Evolutionary conservation across 2,888 invertebrate genomes (phyloP).

Genomic region (Phorcus lineatus): DNA sequence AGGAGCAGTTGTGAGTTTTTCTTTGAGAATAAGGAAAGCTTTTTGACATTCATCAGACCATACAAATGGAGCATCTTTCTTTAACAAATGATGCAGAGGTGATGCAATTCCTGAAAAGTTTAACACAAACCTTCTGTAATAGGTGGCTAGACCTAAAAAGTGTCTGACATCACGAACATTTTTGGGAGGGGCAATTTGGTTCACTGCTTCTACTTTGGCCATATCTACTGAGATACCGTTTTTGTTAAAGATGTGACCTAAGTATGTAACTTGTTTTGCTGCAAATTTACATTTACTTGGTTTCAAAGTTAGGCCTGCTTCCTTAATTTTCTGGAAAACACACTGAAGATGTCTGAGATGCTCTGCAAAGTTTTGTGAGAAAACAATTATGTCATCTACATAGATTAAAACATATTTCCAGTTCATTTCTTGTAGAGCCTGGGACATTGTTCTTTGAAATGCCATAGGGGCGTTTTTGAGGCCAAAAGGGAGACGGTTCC

Average conservation of each 20-base stretch:
- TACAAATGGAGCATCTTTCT: conserved; percentile 20
- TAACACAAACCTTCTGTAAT: conserved; percentile 71
- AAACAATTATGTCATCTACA: conserved; percentile 31
- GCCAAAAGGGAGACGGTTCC: conserved; percentile 24
- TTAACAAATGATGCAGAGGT: background rate
- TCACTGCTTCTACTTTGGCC: background rate
- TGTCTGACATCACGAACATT: conserved; percentile 4
- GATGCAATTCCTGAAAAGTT: conserved; percentile 46
- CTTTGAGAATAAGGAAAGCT: conserved; percentile 22
- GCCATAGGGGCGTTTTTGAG: conserved; percentile 15
- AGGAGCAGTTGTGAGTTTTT: conserved; percentile 29
- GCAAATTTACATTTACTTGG: conserved; percentile 35
- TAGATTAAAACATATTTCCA: conserved; percentile 27
- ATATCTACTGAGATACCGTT: background rate
- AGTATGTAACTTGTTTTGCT: conserved; percentile 25
- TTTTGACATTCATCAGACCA: conserved; percentile 25
- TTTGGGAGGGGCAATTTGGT: background rate
- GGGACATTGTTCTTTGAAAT: conserved; percentile 19
- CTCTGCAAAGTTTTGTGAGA: conserved; percentile 6
- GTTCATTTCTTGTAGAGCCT: conserved; percentile 18
- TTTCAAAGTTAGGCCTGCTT: conserved; percentile 25
- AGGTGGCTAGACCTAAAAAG: conserved; percentile 50
- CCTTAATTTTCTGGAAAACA: conserved; percentile 20
- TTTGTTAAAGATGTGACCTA: conserved; percentile 16
- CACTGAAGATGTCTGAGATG: conserved; percentile 25